Percentiles rank a stretch among this genome's conserved stretches.
Evolutionary conservation across 2,888 invertebrate species (phyloP).

Genomic region (Clostera curtula): DNA sequence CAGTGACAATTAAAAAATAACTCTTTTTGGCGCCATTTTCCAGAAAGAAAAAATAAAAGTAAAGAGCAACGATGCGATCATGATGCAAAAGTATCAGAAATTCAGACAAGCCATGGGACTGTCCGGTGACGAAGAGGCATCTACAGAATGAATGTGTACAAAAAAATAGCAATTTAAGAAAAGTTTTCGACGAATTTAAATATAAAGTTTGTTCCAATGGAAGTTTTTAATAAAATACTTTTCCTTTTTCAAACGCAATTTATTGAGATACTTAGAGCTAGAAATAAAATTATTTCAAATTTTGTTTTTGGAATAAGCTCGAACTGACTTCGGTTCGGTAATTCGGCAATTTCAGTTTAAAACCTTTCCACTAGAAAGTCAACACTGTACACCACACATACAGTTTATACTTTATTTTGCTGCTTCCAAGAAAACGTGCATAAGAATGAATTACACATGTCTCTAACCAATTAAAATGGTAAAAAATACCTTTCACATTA

Average conservation of each 20-base stretch:
- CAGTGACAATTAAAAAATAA: no score
- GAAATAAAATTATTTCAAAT: no score
- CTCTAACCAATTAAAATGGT: no score
- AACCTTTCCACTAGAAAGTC: no score
- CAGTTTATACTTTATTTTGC: no score
- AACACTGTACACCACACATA: no score
- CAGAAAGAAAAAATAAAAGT: slow-evolving; percentile 62
- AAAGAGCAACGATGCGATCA: slow-evolving; percentile 38
- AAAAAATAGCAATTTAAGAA: slow-evolving; percentile 32
- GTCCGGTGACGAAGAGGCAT: slow-evolving; percentile 58
- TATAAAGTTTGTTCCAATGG: slow-evolving; percentile 9
- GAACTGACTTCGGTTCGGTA: no score
- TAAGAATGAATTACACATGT: no score
- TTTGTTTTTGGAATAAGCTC: no score
- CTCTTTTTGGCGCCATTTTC: slow-evolving; percentile 19
- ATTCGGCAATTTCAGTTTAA: no score
- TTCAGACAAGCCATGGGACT: slow-evolving; percentile 64
- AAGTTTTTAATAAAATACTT: slow-evolving; percentile 27
- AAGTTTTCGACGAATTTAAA: slow-evolving; percentile 24
- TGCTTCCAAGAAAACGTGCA: no score
- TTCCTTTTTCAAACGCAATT: slow-evolving; percentile 13
- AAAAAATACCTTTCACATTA: no score
- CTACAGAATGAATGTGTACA: slow-evolving; percentile 45
- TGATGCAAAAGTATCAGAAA: slow-evolving; percentile 50
- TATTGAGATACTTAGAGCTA: slow-evolving; percentile 10